Percentiles rank a stretch among this genome's conserved stretches.
phyloP scores from a whole-genome alignment of 2,113 vertebrate genomes.

The Ptilonorhynchus violaceus region DNA sequence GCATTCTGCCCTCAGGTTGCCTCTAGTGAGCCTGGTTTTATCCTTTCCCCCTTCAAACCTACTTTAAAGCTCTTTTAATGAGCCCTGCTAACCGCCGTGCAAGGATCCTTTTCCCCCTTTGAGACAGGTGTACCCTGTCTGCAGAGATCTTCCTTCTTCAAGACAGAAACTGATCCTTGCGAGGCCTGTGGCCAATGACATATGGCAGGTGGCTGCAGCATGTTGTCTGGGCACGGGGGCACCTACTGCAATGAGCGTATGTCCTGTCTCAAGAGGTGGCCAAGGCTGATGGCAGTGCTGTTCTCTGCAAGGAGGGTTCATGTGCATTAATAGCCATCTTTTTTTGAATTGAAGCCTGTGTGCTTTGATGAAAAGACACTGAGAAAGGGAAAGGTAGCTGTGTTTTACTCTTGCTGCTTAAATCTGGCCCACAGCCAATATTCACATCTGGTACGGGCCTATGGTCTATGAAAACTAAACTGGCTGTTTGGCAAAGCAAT shows the following conservation, averaged over 20 bases:
- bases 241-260: not conserved
- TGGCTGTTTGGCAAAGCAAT: slow-evolving; percentile 41
- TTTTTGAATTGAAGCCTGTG: not conserved
- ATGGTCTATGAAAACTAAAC: slow-evolving; percentile 24
- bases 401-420: not conserved
- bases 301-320: not conserved
- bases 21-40: not conserved
- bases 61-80: not conserved
- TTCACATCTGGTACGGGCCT: slow-evolving; percentile 54
- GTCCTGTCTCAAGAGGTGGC: not conserved
- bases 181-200: not conserved
- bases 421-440: slow-evolving; percentile 13
- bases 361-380: not conserved
- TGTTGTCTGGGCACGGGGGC: not conserved
- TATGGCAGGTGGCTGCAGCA: not conserved
- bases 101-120: not conserved
- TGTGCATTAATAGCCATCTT: not conserved
- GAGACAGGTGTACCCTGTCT: not conserved
- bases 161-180: not conserved
- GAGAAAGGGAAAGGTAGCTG: not conserved
- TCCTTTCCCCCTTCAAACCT: not conserved
- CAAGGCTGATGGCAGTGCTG: not conserved
- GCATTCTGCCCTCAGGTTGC: not conserved
- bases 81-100: not conserved
- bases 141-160: not conserved